Evolutionary conservation across 2,888 invertebrate species (phyloP), one percentile per base, ranked within the genome.

Genomic region (Parelbella ahira): DNA sequence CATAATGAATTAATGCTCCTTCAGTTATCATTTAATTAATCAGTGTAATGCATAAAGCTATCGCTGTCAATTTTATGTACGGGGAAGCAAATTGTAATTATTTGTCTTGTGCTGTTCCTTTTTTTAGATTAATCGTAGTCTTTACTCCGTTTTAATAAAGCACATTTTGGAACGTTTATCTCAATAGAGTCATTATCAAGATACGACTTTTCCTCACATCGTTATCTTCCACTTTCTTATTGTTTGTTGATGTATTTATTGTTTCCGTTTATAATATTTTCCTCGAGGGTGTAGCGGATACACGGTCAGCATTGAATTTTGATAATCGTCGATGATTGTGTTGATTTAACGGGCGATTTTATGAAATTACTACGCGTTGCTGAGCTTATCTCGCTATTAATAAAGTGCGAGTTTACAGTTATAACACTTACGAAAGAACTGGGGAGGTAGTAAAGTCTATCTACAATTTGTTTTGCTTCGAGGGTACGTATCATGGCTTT

Each of bases 21-120:
- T 51, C 51, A 47, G 50, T 62, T 73, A 77, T 77, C 73, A 68
- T 68, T 73, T 74, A 77, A 75, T 78, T 75, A 75, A 77, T 77
- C 75, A 63, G 57, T 58, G 63, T 62, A 63, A 56, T 56, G 54
- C 59, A 58, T 59, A 66, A 64, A 68, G 63, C 55, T 67, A 70
- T 70, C 63, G 57, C 62, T 61, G 67, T 42, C 27, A 34, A 42
- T 42, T 33, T 42, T 42, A 69, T 68, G 64, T 65, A 68, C 55
- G 56, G 57, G 7, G 59, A 68, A 68, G 68, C 63, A 58, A 66
- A 71, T 68, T 70, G 63, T 63, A 68, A 71, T 71, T 70, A 64
- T 60, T 56, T 32, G 32, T 24, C 32, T 25, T n/a, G 15, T 6
- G 25, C 25, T 33, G 20, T 12, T 41, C 13, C 12, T 13, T 33